phyloP scores from a whole-genome alignment of 2,113 vertebrate genomes.

The Callaeas wilsoni region DNA sequence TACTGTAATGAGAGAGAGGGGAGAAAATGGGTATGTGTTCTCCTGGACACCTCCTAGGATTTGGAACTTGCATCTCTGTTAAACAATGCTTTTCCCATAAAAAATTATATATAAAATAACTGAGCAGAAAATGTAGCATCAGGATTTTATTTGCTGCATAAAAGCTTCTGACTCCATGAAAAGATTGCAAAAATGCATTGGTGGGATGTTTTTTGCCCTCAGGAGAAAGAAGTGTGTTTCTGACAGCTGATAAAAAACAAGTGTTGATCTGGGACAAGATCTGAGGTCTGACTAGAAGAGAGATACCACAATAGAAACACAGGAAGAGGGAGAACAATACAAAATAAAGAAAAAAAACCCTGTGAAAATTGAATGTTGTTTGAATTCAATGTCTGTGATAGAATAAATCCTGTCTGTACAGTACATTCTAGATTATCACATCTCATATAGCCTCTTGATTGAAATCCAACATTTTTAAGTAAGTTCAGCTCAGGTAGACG shows the following conservation, averaged over 20 bases:
- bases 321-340: neutral
- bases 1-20: neutral
- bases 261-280: neutral
- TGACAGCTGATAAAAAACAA: neutral
- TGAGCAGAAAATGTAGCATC: neutral
- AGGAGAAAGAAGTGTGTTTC: neutral
- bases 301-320: neutral
- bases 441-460: neutral
- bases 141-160: neutral
- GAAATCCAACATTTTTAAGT: neutral
- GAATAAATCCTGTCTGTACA: neutral
- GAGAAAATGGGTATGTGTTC: neutral
- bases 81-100: neutral
- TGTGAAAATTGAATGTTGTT: neutral
- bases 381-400: neutral
- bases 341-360: neutral
- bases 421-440: neutral
- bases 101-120: neutral
- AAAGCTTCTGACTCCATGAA: neutral
- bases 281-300: neutral
- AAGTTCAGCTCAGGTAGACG: neutral
- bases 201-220: neutral
- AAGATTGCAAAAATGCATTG: neutral
- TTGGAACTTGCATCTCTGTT: neutral
- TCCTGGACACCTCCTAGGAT: neutral